These are phyloP conservation scores for Danionella cerebrum DNA, from an alignment of 2,113 vertebrate species.

Conservation along the genomic window DNA sequence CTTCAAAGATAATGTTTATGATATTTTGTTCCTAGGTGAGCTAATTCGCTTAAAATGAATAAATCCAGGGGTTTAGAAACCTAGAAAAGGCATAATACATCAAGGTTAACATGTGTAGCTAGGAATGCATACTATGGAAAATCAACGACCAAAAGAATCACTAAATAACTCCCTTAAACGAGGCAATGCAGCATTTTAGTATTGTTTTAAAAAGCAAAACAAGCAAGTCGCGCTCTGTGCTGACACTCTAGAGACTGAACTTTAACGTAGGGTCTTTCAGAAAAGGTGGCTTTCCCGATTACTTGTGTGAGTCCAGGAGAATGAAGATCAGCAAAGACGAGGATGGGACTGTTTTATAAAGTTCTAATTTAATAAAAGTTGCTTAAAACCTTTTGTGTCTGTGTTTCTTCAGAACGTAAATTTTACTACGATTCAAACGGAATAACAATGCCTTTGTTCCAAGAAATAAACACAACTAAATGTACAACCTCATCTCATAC, in stretches of 20 bases:
- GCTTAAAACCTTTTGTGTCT: conserved; percentile 15
- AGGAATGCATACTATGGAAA: neutral
- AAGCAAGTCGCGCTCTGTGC: neutral
- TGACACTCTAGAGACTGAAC: neutral
- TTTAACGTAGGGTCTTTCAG: neutral
- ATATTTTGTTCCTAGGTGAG: neutral
- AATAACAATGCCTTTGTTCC: no score
- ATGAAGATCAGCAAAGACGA: conserved; percentile 15
- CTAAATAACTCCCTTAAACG: neutral
- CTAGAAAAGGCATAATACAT: neutral
- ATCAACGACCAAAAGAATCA: conserved; percentile 10
- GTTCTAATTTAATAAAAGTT: conserved; percentile 44
- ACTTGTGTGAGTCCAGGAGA: conserved; percentile 8
- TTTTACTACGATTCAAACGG: no score
- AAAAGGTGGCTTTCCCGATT: conserved; percentile 11
- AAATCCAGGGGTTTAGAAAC: conserved; percentile 11
- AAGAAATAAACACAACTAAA: no score
- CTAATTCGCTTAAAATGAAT: conserved; percentile 5
- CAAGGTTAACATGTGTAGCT: conserved; percentile 6
- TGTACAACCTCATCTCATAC: no score
- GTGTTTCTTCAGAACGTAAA: no score
- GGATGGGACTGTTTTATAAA: conserved; percentile 34
- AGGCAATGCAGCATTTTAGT: neutral
- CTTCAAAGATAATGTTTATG: neutral
- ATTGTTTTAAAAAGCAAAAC: conserved; percentile 6